Base-by-base conservation (phyloP, 2,113 vertebrate genomes). In the Epinephelus cyanopodus region DNA sequence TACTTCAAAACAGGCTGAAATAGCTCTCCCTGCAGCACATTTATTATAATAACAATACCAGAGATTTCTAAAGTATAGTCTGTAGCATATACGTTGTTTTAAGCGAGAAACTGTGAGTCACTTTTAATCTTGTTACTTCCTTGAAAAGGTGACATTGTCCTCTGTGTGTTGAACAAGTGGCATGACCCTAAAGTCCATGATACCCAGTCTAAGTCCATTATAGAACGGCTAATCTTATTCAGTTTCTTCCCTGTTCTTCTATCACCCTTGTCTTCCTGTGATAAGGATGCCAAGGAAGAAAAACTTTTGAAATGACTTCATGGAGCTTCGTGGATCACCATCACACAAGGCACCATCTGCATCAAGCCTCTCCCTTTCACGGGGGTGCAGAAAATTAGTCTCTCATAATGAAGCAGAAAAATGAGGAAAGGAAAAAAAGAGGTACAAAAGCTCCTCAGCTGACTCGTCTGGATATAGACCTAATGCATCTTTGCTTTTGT, bases 301-400 rank as follows among this genome's bases (percentile, higher is more conserved):
- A 58, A 58, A 65, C 57, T 85, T 89, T 63, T 45, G 73, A 85
- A 86, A 81, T 63, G 9, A 25, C 53, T 85, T 74, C 37, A 69
- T 29, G 48, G 58, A 53, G 64, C 54, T 79, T 74, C 48, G 21
- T 53, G 47, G 48, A 65, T 73, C 53, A 50, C 56, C 67, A 87
- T 90, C 86, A 86, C 82, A 82, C 42, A 60, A 83, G 56, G 37
- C 73, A 56, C 80, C 70, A 80, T 87, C 82, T 85, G 85, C 58
- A 71, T 37, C 23, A 62, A 77, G 37, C 39, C 53, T 65, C 77
- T 72, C 62, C 78, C 50, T 84, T 77, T 77, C 74, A 83, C 19
- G 5, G 71, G 19, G 10, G 58, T 53, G 58, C 56, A 48, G 39
- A 61, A 70, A 75, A 76, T 81, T 21, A 81, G 62, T 79, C 42